Conservation (phyloP, 2,888 invertebrate genomes). For the Brachypterus glaber region DNA sequence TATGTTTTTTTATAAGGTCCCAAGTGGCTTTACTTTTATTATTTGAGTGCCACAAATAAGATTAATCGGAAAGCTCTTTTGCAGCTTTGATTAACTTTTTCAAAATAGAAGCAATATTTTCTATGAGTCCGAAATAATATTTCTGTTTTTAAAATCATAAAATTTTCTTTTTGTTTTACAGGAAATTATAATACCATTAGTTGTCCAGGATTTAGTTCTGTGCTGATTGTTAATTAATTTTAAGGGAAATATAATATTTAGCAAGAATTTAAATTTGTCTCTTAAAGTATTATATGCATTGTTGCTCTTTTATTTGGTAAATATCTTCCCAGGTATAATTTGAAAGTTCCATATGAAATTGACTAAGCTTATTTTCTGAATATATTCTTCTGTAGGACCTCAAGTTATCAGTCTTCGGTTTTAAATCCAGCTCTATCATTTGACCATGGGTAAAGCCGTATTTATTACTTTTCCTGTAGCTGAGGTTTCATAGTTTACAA, state of each 20-base stretch:
- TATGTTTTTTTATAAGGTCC: background rate
- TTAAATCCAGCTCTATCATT: no score
- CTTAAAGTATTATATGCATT: background rate
- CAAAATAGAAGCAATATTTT: background rate
- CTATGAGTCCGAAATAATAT: background rate
- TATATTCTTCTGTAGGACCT: background rate
- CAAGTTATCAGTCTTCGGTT: background rate
- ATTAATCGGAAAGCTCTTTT: background rate
- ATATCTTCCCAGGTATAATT: background rate
- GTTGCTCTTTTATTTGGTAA: background rate
- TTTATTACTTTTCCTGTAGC: background rate
- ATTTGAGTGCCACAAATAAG: background rate
- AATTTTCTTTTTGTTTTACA: background rate
- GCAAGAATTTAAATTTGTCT: background rate
- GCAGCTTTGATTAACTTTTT: background rate
- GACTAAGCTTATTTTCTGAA: background rate
- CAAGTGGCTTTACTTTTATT: background rate
- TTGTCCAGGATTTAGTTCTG: background rate
- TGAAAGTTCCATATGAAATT: background rate
- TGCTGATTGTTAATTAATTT: background rate
- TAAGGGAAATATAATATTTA: background rate
- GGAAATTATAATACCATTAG: background rate
- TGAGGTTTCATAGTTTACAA: background rate
- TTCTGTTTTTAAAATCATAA: background rate
- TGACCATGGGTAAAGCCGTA: background rate